A percentile compares a stretch with the other conserved stretches of the same genome.
phyloP scores from a whole-genome alignment of 2,888 invertebrate species.

The Heliconius ethilla region DNA sequence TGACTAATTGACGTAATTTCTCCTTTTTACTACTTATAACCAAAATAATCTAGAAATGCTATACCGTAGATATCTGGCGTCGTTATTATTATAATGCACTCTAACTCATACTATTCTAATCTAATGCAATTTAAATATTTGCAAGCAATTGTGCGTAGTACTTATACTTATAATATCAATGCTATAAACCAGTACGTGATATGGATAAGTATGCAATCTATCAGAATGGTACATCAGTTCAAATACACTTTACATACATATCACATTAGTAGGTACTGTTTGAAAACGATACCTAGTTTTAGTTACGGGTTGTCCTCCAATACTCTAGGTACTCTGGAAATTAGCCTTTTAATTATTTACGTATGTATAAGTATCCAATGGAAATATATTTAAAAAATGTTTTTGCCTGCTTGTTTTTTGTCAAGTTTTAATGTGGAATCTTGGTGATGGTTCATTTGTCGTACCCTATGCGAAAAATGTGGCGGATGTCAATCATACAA shows the following conservation, averaged over 20 bases:
- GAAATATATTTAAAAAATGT: not conserved
- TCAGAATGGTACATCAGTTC: slow-evolving; percentile 2
- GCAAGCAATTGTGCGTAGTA: slow-evolving; percentile 1
- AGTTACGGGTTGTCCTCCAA: not conserved
- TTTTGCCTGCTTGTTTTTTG: not conserved
- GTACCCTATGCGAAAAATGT: too few relatives aligned
- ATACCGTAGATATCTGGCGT: not conserved
- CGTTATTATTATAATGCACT: not conserved
- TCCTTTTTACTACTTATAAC: not conserved
- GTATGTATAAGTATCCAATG: too few relatives aligned
- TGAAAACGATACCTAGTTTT: not conserved
- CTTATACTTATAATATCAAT: slow-evolving; percentile 13
- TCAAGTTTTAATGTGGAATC: not conserved
- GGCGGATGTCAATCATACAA: not conserved
- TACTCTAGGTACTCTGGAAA: not conserved
- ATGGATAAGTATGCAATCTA: slow-evolving; percentile 14
- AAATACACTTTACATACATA: slow-evolving; percentile 16
- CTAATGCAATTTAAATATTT: slow-evolving; percentile 22
- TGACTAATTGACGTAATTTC: not conserved
- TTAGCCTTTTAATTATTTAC: not conserved
- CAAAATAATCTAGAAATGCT: not conserved
- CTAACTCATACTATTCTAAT: not conserved
- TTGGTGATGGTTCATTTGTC: too few relatives aligned
- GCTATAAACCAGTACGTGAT: slow-evolving; percentile 14
- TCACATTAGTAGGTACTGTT: not conserved